Percentiles rank a stretch among this genome's conserved stretches.
Evolutionary conservation across 2,888 invertebrate genomes (phyloP).

Genomic region (Cyclophora punctaria): DNA sequence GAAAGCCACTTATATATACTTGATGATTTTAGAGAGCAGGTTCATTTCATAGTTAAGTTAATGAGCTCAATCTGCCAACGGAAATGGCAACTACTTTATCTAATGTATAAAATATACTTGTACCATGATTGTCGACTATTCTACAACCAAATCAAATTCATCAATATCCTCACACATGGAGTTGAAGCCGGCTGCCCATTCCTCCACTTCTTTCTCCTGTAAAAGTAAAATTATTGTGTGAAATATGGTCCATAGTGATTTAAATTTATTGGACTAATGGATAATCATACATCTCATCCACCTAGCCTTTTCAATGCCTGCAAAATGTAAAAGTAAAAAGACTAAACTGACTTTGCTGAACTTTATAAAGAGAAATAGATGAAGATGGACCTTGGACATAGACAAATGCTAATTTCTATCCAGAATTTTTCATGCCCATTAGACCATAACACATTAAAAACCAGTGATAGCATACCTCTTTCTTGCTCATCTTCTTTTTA

Average conservation of each 20-base stretch:
- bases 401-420: too few relatives aligned
- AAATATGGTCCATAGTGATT: background rate
- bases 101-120: too few relatives aligned
- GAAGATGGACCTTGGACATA: background rate
- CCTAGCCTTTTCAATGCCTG: too few relatives aligned
- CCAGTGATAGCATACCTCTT: conserved; percentile 43
- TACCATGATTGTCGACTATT: conserved; percentile 25
- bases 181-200: conserved; percentile 74
- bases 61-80: too few relatives aligned
- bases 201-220: conserved; percentile 68
- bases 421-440: too few relatives aligned
- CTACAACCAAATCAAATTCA: conserved; percentile 58
- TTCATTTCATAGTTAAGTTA: too few relatives aligned
- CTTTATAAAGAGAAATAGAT: background rate
- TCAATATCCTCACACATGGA: conserved; percentile 76
- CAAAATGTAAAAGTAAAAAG: background rate
- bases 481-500: conserved; percentile 44
- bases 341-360: background rate
- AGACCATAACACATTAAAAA: too few relatives aligned
- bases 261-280: background rate
- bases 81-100: too few relatives aligned
- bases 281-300: background rate
- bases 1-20: too few relatives aligned
- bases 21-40: too few relatives aligned
- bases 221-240: conserved; percentile 22